Base-by-base conservation (phyloP, 2,888 invertebrate genomes). In the Amiota minor region DNA sequence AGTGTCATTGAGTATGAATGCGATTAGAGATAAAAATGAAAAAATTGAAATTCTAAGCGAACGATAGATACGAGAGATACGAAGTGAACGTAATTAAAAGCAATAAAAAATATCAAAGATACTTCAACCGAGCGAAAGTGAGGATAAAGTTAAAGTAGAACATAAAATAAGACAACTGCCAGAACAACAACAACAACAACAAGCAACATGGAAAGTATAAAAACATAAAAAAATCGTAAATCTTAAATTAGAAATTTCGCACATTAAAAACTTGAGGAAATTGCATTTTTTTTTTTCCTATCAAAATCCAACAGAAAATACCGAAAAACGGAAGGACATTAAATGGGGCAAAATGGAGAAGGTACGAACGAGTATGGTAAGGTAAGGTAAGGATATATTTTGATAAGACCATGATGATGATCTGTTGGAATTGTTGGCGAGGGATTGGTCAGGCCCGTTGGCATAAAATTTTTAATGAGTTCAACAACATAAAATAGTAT, bases 211-310 rank as follows among this genome's bases (percentile, higher is more conserved):
- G 14, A 64, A 23, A 20, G 45, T 45, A 49, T 45, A 18, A 45
- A 64, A 78, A 85, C 84, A 84, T 84, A 84, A 85, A 85, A 85
- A 83, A 79, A 84, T 80, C 83, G 83, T 84, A 83, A 85, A 84
- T 85, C 84, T 85, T 85, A 84, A 84, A 85, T 84, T 84, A 84
- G 85, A 84, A 85, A 85, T 85, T 85, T 85, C 83, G 80, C 83
- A 83, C 84, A 84, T 84, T 84, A 84, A 85, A 84, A 84, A 84
- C 84, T 84, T 85, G 85, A 35, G 35, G 83, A 81, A 84, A 84
- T 85, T 84, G 84, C 84, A 84, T 81, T 84, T 81, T 75, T 80
- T 75, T 76, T 75, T 35, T 35, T 6, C 71, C 73, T 72, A 67
- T 23, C 64, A 23, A 11, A 64, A 46, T 23, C 61, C 16, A 18